These are phyloP conservation scores for Sphaerophoria rueppellii DNA, from an alignment of 2,888 invertebrate genomes.

Conservation along the genomic window DNA sequence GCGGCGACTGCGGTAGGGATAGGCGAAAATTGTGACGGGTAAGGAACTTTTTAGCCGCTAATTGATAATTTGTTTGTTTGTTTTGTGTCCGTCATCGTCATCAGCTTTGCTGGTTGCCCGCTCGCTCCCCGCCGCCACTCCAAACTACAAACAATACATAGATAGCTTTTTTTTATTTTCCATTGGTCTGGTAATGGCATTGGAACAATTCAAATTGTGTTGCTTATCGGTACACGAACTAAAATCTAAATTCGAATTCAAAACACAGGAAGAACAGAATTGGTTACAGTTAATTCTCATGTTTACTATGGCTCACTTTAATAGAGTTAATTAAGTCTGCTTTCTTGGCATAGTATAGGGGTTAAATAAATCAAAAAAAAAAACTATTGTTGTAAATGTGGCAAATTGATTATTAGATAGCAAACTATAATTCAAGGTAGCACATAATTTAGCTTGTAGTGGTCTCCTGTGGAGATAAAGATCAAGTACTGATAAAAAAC, in stretches of 20 bases:
- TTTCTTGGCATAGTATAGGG: conserved; percentile 27
- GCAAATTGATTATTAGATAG: conserved; percentile 6
- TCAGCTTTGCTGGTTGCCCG: background rate
- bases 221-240: background rate
- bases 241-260: conserved; percentile 42
- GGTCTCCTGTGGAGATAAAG: background rate
- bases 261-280: conserved; percentile 56
- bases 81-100: conserved; percentile 18
- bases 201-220: too few species aligned
- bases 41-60: conserved; percentile 63
- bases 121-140: conserved; percentile 13
- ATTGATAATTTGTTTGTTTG: conserved; percentile 63
- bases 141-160: too few species aligned
- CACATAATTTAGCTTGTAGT: conserved; percentile 12
- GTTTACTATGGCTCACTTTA: background rate
- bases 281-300: conserved; percentile 51
- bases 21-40: conserved; percentile 16
- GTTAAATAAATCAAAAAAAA: conserved; percentile 4
- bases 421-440: conserved; percentile 38
- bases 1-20: conserved; percentile 29
- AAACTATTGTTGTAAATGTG: conserved; percentile 8
- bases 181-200: too few species aligned
- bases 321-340: conserved; percentile 10
- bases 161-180: too few species aligned
- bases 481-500: conserved; percentile 12